phyloP scores from a whole-genome alignment of 2,797 vertebrate species.

The Potorous gilbertii region DNA sequence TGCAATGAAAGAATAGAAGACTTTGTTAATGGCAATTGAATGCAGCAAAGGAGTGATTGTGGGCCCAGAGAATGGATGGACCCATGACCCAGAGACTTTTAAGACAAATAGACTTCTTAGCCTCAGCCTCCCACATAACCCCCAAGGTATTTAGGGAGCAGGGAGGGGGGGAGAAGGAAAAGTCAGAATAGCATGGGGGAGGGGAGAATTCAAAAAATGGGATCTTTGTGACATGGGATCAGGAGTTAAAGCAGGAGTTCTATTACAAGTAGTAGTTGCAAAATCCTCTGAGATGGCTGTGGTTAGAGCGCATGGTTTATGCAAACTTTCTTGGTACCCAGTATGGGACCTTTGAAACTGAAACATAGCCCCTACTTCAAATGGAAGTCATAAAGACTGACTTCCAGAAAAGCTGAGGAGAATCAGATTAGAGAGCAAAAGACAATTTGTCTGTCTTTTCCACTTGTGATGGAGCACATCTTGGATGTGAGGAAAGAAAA shows the following conservation, averaged over 20 bases:
- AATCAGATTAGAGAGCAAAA: constrained; percentile 5
- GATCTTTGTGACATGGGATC: background rate
- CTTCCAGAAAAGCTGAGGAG: background rate
- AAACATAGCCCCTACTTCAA: background rate
- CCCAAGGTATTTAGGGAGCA: background rate
- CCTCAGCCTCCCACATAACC: background rate
- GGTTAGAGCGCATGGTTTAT: background rate
- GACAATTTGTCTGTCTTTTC: background rate
- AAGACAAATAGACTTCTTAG: background rate
- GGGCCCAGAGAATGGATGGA: background rate
- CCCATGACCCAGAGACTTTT: background rate
- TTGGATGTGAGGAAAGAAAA: background rate
- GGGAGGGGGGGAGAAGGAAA: background rate
- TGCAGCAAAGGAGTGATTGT: background rate
- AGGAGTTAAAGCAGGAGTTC: background rate
- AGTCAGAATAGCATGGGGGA: background rate
- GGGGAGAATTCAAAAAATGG: background rate
- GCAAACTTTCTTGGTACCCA: background rate
- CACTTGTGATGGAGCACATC: background rate
- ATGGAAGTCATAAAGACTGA: background rate
- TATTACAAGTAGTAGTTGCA: background rate
- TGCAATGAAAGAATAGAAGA: background rate
- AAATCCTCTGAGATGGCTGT: background rate
- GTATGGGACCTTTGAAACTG: background rate
- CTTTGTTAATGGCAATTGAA: background rate